Evolutionary conservation across 1,140 invertebrate genomes (phyloP).

Genomic region (Pinna nobilis): DNA sequence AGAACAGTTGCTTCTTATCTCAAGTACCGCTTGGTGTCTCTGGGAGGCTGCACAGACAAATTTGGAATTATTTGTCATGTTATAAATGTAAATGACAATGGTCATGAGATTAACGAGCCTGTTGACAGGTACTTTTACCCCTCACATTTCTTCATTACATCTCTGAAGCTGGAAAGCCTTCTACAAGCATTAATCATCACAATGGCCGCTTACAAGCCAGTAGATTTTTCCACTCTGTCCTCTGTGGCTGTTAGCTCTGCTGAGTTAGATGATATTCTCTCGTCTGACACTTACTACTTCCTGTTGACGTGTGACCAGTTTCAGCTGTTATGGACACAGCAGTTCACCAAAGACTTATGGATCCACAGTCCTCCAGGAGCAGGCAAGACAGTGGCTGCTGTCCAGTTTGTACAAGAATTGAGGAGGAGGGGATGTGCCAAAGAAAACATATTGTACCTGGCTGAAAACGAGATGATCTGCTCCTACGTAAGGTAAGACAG

Average conservation of each 20-base stretch:
- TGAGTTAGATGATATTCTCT: conserved; percentile 29
- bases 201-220: conserved; percentile 57
- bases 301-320: conserved; percentile 66
- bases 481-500: conserved; percentile 56
- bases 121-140: conserved; percentile 50
- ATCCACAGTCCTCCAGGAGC: conserved; percentile 63
- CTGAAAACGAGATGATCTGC: conserved; percentile 63
- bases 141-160: conserved; percentile 48
- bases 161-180: conserved; percentile 51
- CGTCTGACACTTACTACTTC: conserved; percentile 48
- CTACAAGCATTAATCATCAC: conserved; percentile 48
- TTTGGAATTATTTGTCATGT: conserved; percentile 58
- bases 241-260: conserved; percentile 16
- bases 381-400: conserved; percentile 63
- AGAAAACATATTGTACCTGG: conserved; percentile 56
- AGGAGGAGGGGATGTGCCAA: conserved; percentile 44
- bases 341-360: conserved; percentile 65
- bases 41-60: conserved; percentile 61
- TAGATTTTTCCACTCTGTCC: conserved; percentile 37
- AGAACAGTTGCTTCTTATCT: conserved; percentile 35
- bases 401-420: conserved; percentile 61
- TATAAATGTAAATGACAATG: conserved; percentile 23
- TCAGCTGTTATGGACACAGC: conserved; percentile 60
- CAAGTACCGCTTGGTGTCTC: conserved; percentile 52
- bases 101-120: conserved; percentile 20